Percentiles rank a stretch among this genome's conserved stretches.
Conservation (phyloP, 1,140 invertebrate genomes). For the Pygmarrhopalites habei region DNA sequence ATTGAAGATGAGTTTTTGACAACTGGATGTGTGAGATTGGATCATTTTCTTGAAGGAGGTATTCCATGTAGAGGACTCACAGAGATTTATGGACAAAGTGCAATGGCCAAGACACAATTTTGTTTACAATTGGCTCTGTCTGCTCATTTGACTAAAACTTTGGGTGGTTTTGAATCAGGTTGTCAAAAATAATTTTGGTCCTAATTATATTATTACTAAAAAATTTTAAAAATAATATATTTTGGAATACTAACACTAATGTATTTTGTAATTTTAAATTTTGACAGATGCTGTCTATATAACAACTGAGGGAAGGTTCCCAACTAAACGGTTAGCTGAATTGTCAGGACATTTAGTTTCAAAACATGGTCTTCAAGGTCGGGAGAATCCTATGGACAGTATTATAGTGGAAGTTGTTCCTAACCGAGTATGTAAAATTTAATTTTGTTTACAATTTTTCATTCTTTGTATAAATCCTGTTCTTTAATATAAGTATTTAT, state of each 20-base stretch:
- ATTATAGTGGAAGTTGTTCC: conserved; percentile 56
- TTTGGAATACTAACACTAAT: too few species aligned
- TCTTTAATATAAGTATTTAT: too few species aligned
- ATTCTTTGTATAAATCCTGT: too few species aligned
- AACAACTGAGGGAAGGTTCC: conserved; percentile 67
- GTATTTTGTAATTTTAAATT: background rate
- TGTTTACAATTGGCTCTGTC: conserved; percentile 63
- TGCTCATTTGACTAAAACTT: conserved; percentile 49
- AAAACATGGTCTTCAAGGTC: conserved; percentile 33
- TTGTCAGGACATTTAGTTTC: conserved; percentile 42
- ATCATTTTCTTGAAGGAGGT: conserved; percentile 61
- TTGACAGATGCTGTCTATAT: conserved; percentile 64
- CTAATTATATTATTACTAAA: too few species aligned
- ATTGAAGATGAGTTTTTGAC: conserved; percentile 22
- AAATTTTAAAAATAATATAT: too few species aligned
- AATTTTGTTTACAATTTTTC: conserved; percentile 35
- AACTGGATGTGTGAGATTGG: conserved; percentile 45
- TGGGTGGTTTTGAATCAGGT: conserved; percentile 50
- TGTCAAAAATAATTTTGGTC: too few species aligned
- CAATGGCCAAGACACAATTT: conserved; percentile 76
- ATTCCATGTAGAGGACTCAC: conserved; percentile 63
- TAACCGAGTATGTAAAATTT: conserved; percentile 48
- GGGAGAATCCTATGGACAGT: conserved; percentile 45
- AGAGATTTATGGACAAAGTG: conserved; percentile 74
- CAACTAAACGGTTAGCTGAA: conserved; percentile 57